Evolutionary conservation across 2,797 vertebrate species (phyloP).

Genomic region (Echiichthys vipera): DNA sequence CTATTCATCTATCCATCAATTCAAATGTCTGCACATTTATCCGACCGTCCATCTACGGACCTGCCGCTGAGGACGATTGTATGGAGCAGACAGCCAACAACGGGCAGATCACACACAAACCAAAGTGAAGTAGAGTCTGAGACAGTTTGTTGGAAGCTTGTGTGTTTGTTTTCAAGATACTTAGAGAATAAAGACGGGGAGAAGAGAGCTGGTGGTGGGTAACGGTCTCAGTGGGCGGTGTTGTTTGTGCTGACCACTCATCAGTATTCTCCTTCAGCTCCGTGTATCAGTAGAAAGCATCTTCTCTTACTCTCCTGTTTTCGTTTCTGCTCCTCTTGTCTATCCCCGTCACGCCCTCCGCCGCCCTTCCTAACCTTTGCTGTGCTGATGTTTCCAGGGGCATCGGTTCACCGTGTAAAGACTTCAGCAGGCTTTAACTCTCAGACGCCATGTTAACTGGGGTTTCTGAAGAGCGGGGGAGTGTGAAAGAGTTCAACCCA

Average conservation of each 20-base stretch:
- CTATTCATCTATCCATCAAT: background rate
- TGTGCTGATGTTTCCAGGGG: slow-evolving; percentile 35
- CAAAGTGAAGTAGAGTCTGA: background rate
- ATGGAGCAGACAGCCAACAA: background rate
- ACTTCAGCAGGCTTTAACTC: slow-evolving; percentile 23
- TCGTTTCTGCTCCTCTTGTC: background rate
- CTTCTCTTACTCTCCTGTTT: slow-evolving; percentile 5
- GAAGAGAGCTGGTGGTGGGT: background rate
- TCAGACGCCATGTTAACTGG: background rate
- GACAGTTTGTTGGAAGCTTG: background rate
- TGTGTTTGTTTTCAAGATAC: background rate
- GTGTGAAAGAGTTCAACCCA: slow-evolving; percentile 14
- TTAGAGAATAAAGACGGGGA: background rate
- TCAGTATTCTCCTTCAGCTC: slow-evolving; percentile 45
- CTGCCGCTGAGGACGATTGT: slow-evolving; percentile 1
- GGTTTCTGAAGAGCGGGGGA: slow-evolving; percentile 12
- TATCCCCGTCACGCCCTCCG: slow-evolving; percentile 30
- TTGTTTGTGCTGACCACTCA: slow-evolving; percentile 47
- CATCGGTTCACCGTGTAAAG: slow-evolving; percentile 13
- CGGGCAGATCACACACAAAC: background rate
- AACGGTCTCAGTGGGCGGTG: slow-evolving; percentile 19
- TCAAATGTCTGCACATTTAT: background rate
- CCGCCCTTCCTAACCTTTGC: slow-evolving; percentile 19
- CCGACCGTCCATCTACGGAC: background rate
- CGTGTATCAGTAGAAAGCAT: slow-evolving; percentile 6